phyloP scores from a whole-genome alignment of 2,113 vertebrate species.

The Nettapus auritus region DNA sequence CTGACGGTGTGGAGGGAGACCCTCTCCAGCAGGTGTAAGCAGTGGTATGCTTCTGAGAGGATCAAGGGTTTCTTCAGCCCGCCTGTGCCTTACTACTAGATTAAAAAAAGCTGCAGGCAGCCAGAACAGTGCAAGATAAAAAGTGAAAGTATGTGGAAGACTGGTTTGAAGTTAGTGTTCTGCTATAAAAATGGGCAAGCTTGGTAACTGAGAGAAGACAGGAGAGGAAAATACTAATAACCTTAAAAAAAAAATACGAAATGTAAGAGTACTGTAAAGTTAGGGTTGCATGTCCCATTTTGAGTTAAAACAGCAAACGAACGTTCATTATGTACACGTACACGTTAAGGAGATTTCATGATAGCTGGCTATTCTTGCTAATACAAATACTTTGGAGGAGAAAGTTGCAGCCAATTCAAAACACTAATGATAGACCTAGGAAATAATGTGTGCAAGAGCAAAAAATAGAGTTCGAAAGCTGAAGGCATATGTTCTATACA shows the following conservation, averaged over 20 bases:
- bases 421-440: neutral
- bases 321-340: neutral
- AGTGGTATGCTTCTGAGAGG: neutral
- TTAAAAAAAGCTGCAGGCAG: neutral
- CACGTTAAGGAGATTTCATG: neutral
- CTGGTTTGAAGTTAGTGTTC: neutral
- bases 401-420: neutral
- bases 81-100: neutral
- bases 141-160: conserved; percentile 11
- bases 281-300: neutral
- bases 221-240: neutral
- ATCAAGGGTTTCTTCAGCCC: neutral
- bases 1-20: neutral
- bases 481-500: neutral
- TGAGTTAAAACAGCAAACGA: neutral
- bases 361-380: neutral
- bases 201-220: neutral
- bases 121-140: neutral
- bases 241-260: neutral
- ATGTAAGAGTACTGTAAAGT: neutral
- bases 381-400: neutral
- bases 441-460: neutral
- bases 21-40: neutral
- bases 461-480: neutral
- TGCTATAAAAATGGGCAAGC: neutral